phyloP scores from a whole-genome alignment of 2,113 vertebrate genomes.

The Charina bottae region DNA sequence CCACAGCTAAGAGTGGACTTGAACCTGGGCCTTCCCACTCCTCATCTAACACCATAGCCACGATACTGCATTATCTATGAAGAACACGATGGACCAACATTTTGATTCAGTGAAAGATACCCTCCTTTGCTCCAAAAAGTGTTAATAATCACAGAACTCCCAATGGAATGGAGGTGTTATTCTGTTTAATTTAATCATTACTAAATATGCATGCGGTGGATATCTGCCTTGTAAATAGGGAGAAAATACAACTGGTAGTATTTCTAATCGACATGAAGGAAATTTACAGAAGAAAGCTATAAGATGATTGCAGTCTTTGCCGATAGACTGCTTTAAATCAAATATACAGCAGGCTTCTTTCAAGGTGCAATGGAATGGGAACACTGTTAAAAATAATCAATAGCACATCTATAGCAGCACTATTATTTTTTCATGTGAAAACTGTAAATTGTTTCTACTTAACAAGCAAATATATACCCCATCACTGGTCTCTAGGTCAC shows the following conservation, averaged over 20 bases:
- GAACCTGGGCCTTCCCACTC: neutral
- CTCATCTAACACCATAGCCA: neutral
- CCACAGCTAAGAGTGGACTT: neutral
- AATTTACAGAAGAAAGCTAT: conserved; percentile 35
- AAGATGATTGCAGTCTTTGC: conserved; percentile 8
- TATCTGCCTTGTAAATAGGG: neutral
- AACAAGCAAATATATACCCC: conserved; percentile 80
- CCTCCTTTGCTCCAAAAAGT: conserved; percentile 31
- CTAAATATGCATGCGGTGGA: conserved; percentile 20
- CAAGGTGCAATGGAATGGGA: conserved; percentile 57
- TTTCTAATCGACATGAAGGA: conserved; percentile 39
- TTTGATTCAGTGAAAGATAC: neutral
- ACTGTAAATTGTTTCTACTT: conserved; percentile 81
- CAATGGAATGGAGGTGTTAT: accelerated
- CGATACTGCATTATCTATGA: neutral
- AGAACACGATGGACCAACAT: neutral
- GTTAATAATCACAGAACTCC: conserved; percentile 25
- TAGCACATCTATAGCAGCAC: conserved; percentile 64
- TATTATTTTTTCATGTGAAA: conserved; percentile 75
- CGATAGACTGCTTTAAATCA: conserved; percentile 48
- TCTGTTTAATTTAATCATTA: conserved; percentile 19
- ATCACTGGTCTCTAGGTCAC: conserved; percentile 79
- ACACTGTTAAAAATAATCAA: conserved; percentile 68
- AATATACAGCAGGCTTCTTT: conserved; percentile 50
- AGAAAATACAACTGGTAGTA: conserved; percentile 41